These are phyloP conservation scores for Prosopocoilus inquinatus DNA, from an alignment of 2,888 invertebrate genomes.

Conservation along the genomic window DNA sequence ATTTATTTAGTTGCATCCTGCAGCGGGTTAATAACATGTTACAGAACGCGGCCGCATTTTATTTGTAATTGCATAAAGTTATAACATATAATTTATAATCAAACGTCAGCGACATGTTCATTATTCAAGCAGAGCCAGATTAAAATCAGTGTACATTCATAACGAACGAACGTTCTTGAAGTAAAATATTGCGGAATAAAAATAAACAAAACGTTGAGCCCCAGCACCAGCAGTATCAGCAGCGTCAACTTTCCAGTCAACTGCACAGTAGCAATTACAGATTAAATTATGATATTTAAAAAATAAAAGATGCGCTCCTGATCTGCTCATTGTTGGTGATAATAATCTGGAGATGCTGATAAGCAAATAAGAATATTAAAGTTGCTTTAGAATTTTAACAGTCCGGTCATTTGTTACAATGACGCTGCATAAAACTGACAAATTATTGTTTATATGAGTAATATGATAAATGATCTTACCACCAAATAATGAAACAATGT, in stretches of 20 bases:
- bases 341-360: conserved; percentile 8
- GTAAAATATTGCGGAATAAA: not conserved
- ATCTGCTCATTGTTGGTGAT: conserved; percentile 5
- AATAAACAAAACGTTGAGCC: not conserved
- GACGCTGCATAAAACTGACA: conserved; percentile 7
- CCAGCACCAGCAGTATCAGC: not conserved
- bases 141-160: conserved; percentile 2
- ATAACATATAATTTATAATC: not conserved
- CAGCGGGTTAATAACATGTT: too few relatives aligned
- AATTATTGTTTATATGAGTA: too few relatives aligned
- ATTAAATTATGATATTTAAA: conserved; percentile 14
- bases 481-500: too few relatives aligned
- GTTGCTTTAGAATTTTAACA: conserved; percentile 6
- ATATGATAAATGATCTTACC: too few relatives aligned
- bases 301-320: conserved; percentile 1
- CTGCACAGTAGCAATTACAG: conserved; percentile 15
- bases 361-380: conserved; percentile 8
- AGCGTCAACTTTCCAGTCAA: conserved; percentile 9
- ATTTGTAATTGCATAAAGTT: not conserved
- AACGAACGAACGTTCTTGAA: conserved; percentile 1
- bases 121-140: not conserved
- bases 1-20: too few relatives aligned
- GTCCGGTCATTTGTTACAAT: conserved; percentile 13
- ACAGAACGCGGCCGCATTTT: not conserved
- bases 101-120: conserved; percentile 1